Base-by-base conservation (phyloP, 37 sponge, comb jelly and placozoan species). In the Diacarnus erythraeanus region DNA sequence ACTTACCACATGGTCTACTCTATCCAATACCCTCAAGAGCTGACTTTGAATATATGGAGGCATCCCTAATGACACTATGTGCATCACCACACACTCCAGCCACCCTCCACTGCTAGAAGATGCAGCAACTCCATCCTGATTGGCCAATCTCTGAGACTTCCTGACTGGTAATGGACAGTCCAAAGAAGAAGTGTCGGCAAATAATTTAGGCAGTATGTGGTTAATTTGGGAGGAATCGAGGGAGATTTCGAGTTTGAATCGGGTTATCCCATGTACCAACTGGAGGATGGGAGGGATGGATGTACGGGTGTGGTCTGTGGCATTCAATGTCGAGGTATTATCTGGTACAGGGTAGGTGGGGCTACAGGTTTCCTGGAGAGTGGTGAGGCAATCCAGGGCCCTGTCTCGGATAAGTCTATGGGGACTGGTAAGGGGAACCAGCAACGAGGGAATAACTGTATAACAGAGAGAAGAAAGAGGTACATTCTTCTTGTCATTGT, bases 371-470 rank as follows among this genome's bases (percentile, higher is more conserved):
- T 71, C 71, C 38, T 91, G 79, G 23, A 91, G 38, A 37, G 69
- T 30, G 10, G 17, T 15, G 51, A 92, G 73, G 59, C 86, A 88
- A 26, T 25, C 25, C 2, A 88, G 23, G 31, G 90, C 82, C 21
- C 18, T 56, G 22, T 78, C 57, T 12, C 90, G 86, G 29, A 93
- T 23, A n/a, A 26, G 6, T 26, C 54, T 58, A 57, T 57, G 37
- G 2, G 78, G 77, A 64, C 71, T 85, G 26, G 40, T 33, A 40
- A 93, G 73, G 21, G 83, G 79, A 2, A 93, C 36, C 66, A 93
- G 71, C 15, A 93, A 76, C 20, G 93, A 84, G 6, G 93, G 89
- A 8, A 93, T 60, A 64, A 93, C 93, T 92, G 42, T 18, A 60
- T 69, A 30, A 25, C 4, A 25, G 61, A 25, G 61, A 26, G 61